Base-by-base conservation (phyloP, 1,140 invertebrate genomes). In the Helicoverpa armigera region DNA sequence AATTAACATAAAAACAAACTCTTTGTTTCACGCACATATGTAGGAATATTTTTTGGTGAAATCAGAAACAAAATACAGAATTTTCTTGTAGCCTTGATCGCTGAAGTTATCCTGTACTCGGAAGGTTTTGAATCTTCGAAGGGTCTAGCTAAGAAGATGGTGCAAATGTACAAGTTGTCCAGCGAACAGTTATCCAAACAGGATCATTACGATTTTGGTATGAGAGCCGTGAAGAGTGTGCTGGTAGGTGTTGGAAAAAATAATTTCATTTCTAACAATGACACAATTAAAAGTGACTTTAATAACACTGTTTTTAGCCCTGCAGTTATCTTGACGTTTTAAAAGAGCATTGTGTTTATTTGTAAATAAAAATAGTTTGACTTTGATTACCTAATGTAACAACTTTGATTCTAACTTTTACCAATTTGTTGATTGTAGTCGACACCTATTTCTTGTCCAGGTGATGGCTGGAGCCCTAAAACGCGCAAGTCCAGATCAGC, bases 171-270 rank as follows among this genome's bases (percentile, higher is more conserved):
- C 90, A 98, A 98, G 87, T 94, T 99, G 4, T 98, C 98, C 83
- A 98, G 97, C 85, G 98, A 99, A 93, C 98, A 99, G 92, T 95
- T 99, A 0, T 99, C 98, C 1, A 98, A 98, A 83, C 98, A 99
- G 92, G 98, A 98, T 91, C 98, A 99, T 89, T 99, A 99, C 85
- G 98, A 99, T 94, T 99, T 98, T 89, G 98, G 98, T 58, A 98
- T 99, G 98, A 96, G 98, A 74, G 96, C 96, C 2, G 96, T 97
- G 1, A 97, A 97, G 84, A 96, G 96, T 76, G 96, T 98, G 81
- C 83, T 97, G 82, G 96, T 93, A 9, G 1, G 35, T 43, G 5
- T 43, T 43, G 23, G 23, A 23, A 43, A 1, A 43, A 43, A 43
- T 43, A 83, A 51, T 43, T 4, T 67, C 18, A 12, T 18, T 58